A percentile compares a stretch with the other conserved stretches of the same genome.
Evolutionary conservation across 2,888 invertebrate genomes (phyloP).

Genomic region (Melieria picta): DNA sequence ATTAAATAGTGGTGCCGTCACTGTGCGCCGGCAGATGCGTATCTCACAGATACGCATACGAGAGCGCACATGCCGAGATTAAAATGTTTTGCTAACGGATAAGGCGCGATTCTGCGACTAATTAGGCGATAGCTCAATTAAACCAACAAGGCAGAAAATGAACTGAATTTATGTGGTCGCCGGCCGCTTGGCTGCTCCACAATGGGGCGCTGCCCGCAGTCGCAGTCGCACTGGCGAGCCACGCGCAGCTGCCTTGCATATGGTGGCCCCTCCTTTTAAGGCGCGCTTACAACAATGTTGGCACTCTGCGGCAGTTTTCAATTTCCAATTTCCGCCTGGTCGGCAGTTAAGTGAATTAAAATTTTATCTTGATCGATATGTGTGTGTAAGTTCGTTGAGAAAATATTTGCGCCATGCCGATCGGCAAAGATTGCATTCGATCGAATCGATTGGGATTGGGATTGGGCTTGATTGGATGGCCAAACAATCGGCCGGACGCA

Average conservation of each 20-base stretch:
- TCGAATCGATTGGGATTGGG: constrained; percentile 3
- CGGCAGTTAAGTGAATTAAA: constrained; percentile 18
- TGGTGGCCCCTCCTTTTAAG: background rate
- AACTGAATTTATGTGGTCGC: constrained; percentile 39
- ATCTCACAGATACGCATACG: constrained; percentile 24
- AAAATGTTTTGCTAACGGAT: constrained; percentile 42
- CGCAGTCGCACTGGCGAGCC: background rate
- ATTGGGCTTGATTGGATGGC: background rate
- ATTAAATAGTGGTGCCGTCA: too few relatives aligned
- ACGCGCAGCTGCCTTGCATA: background rate
- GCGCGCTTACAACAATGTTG: background rate
- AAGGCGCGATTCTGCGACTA: constrained; percentile 45
- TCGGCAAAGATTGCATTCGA: background rate
- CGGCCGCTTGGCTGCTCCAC: background rate
- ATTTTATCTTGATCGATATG: constrained; percentile 43
- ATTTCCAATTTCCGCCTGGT: constrained; percentile 19
- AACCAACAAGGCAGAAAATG: constrained; percentile 52
- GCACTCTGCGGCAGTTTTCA: background rate
- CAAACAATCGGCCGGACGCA: background rate
- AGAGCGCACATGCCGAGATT: constrained; percentile 31
- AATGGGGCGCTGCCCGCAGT: background rate
- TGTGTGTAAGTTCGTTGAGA: constrained; percentile 28
- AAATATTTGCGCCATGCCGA: constrained; percentile 3
- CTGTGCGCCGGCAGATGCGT: background rate
- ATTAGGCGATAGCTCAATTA: constrained; percentile 55